phyloP scores from a whole-genome alignment of 2,797 vertebrate species.

The Sternarchorhynchus goeldii region DNA sequence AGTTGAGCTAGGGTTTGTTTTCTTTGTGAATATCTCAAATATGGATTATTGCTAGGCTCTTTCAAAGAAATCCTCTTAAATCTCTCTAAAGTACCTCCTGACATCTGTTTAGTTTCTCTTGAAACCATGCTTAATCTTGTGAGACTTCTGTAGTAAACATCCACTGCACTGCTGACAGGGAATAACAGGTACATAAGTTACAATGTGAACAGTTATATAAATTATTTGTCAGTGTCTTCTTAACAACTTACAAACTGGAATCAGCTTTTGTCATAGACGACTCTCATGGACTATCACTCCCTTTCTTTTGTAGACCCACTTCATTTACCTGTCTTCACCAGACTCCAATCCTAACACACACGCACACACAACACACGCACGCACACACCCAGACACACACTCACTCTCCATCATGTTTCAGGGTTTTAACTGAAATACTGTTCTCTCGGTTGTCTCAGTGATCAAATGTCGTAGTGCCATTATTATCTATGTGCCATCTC shows the following conservation, averaged over 20 bases:
- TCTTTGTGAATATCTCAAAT: too few relatives aligned
- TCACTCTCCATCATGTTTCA: neutral
- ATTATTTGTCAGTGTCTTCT: neutral
- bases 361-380: neutral
- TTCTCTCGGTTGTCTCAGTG: neutral
- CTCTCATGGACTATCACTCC: neutral
- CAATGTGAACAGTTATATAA: neutral
- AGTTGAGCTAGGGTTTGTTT: neutral
- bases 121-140: neutral
- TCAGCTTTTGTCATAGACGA: neutral
- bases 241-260: neutral
- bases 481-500: slow-evolving; percentile 41
- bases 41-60: neutral
- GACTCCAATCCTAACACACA: neutral
- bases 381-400: neutral
- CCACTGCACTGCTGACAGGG: neutral
- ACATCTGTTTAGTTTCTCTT: neutral
- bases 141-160: neutral
- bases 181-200: neutral
- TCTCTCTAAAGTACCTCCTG: neutral
- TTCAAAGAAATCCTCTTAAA: neutral
- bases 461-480: neutral
- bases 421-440: neutral
- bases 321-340: neutral
- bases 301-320: neutral